Conservation (phyloP, 2,797 vertebrate genomes). For the Fratercula arctica region DNA sequence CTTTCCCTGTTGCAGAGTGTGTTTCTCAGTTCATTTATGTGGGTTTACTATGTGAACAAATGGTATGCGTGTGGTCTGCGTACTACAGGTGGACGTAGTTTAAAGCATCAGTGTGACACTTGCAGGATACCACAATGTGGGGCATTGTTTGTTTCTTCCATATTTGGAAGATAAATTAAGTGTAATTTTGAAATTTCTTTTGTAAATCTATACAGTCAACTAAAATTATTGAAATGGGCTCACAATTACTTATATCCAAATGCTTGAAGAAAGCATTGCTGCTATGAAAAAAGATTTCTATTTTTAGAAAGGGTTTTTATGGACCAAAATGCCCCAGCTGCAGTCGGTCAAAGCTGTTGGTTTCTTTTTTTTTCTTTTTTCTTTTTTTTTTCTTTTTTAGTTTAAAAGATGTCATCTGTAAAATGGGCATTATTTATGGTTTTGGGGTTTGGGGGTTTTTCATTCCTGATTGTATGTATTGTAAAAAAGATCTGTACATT, state of each 20-base stretch:
- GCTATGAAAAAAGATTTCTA: slow-evolving; percentile 83
- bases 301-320: slow-evolving; percentile 87
- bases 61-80: slow-evolving; percentile 71
- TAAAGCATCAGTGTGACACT: slow-evolving; percentile 78
- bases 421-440: slow-evolving; percentile 83
- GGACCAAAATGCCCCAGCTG: slow-evolving; percentile 85
- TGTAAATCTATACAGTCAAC: slow-evolving; percentile 77
- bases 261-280: slow-evolving; percentile 88
- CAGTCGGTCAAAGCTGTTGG: slow-evolving; percentile 82
- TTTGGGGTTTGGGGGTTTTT: slow-evolving; percentile 73
- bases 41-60: slow-evolving; percentile 75
- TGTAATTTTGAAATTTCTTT: slow-evolving; percentile 77
- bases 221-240: slow-evolving; percentile 80
- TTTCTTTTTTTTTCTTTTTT: slow-evolving; percentile 66
- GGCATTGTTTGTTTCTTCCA: slow-evolving; percentile 86
- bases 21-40: slow-evolving; percentile 68
- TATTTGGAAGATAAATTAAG: slow-evolving; percentile 83
- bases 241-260: slow-evolving; percentile 77
- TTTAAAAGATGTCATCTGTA: slow-evolving; percentile 77
- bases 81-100: slow-evolving; percentile 73
- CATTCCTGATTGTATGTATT: slow-evolving; percentile 94
- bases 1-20: slow-evolving; percentile 74
- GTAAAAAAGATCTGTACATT: slow-evolving; percentile 96
- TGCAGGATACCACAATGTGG: slow-evolving; percentile 81
- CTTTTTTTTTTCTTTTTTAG: slow-evolving; percentile 66